These are phyloP conservation scores for Drosophila ficusphila DNA, from an alignment of 1,140 invertebrate species.

Conservation along the genomic window DNA sequence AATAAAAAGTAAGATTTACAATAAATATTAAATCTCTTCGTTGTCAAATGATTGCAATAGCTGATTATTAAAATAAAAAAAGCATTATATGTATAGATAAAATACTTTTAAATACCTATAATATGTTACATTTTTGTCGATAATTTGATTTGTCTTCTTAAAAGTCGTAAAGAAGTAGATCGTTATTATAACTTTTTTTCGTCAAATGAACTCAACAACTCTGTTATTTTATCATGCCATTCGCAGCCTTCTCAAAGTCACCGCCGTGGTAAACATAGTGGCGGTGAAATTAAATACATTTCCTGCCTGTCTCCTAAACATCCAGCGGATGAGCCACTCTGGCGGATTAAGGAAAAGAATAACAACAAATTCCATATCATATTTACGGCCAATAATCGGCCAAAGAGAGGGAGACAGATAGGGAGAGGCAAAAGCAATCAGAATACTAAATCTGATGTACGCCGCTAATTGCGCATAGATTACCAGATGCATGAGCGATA, in stretches of 20 bases:
- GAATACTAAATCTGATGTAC: constrained; percentile 80
- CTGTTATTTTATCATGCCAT: not conserved
- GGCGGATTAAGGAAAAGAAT: constrained; percentile 5
- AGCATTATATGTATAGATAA: too few relatives aligned
- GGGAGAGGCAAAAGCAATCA: constrained; percentile 64
- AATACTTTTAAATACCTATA: too few relatives aligned
- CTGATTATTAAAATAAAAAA: too few relatives aligned
- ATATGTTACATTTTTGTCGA: too few relatives aligned
- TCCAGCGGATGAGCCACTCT: constrained; percentile 26
- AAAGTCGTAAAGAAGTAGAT: too few relatives aligned
- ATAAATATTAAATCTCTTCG: too few relatives aligned
- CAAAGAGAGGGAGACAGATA: not conserved
- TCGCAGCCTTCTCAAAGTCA: not conserved
- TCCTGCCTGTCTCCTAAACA: constrained; percentile 51
- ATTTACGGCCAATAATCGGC: constrained; percentile 57
- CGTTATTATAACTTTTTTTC: too few relatives aligned
- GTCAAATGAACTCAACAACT: not conserved
- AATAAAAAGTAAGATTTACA: too few relatives aligned
- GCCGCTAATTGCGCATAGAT: constrained; percentile 81
- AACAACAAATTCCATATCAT: constrained; percentile 58
- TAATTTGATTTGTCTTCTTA: too few relatives aligned
- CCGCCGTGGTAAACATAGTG: not conserved
- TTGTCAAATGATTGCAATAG: too few relatives aligned
- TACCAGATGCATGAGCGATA: constrained; percentile 80
- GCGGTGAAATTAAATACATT: constrained; percentile 55